These are phyloP conservation scores for Coluber constrictor DNA, from an alignment of 2,797 vertebrate genomes.

Conservation along the genomic window DNA sequence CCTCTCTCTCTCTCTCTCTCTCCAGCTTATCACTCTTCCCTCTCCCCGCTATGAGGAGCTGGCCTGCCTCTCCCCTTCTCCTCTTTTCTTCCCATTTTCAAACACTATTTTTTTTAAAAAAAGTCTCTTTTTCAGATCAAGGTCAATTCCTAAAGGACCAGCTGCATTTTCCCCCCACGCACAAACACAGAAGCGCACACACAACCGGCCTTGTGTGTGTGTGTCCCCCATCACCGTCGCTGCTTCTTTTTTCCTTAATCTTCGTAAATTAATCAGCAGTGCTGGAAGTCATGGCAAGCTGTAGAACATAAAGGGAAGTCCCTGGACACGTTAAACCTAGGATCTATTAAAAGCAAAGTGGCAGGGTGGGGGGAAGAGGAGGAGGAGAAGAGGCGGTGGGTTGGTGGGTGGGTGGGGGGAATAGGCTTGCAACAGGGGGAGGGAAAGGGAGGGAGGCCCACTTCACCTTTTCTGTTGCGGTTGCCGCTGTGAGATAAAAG, in stretches of 20 bases:
- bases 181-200: not conserved
- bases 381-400: not conserved
- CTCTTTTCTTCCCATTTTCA: constrained; percentile 22
- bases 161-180: constrained; percentile 24
- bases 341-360: constrained; percentile 72
- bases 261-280: constrained; percentile 73
- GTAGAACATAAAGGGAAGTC: constrained; percentile 72
- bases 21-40: not conserved
- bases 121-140: constrained; percentile 63
- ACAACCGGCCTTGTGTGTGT: not conserved
- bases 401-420: not conserved
- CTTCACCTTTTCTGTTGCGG: constrained; percentile 65
- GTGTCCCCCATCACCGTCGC: not conserved
- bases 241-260: constrained; percentile 62
- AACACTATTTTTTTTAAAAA: constrained; percentile 49
- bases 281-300: constrained; percentile 71
- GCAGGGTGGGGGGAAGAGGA: constrained; percentile 21
- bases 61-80: not conserved
- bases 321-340: constrained; percentile 61
- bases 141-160: constrained; percentile 64
- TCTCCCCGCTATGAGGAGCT: constrained; percentile 11
- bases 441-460: not conserved
- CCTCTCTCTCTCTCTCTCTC: no score
- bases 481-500: constrained; percentile 66
- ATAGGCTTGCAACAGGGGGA: not conserved